phyloP scores from a whole-genome alignment of 2,797 vertebrate genomes.

The Loris lydekkerianus region DNA sequence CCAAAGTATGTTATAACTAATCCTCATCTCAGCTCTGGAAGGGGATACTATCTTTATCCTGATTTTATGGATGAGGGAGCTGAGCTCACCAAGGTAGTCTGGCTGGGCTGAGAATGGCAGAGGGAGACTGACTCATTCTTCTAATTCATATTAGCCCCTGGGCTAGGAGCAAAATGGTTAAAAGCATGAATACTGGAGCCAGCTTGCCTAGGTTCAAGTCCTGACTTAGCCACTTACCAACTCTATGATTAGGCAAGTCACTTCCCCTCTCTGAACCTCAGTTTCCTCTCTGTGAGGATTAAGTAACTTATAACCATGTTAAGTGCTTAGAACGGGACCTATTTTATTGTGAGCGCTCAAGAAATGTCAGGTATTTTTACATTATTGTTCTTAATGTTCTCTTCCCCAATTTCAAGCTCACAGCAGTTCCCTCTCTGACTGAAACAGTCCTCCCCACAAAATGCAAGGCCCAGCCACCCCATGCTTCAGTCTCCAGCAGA shows the following conservation, averaged over 20 bases:
- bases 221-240: background rate
- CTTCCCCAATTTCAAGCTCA: background rate
- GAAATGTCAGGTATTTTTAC: background rate
- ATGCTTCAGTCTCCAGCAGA: background rate
- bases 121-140: background rate
- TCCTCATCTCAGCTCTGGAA: background rate
- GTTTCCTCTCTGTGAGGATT: background rate
- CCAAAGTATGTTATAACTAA: background rate
- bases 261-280: background rate
- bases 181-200: background rate
- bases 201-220: background rate
- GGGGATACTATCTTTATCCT: background rate
- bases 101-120: background rate
- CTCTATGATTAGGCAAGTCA: slow-evolving; percentile 14
- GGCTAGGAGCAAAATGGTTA: background rate
- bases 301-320: background rate
- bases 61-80: background rate
- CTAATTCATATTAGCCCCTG: background rate
- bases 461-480: background rate
- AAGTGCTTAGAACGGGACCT: slow-evolving; percentile 4
- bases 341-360: background rate
- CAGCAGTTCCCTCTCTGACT: background rate
- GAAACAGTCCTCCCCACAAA: background rate
- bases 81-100: background rate
- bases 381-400: background rate